These are phyloP conservation scores for Pseudoips prasinana DNA, from an alignment of 2,888 invertebrate genomes.

Conservation along the genomic window DNA sequence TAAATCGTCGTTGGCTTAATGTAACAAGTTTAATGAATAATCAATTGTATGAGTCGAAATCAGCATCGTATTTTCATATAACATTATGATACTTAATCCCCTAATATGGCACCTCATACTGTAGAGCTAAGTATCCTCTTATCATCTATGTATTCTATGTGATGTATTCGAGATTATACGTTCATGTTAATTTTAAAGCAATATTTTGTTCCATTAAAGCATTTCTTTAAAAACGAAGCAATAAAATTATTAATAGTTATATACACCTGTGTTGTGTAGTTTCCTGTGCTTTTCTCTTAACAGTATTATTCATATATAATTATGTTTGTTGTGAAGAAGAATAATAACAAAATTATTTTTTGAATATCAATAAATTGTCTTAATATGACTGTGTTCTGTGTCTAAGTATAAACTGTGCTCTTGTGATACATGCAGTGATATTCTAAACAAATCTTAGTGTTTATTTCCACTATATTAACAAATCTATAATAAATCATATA, in stretches of 20 bases:
- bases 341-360: conserved; percentile 27
- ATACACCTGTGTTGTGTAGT: conserved; percentile 35
- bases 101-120: conserved; percentile 53
- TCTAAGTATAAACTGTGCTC: conserved; percentile 21
- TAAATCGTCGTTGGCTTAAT: conserved; percentile 67
- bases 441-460: conserved; percentile 19
- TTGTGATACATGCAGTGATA: conserved; percentile 36
- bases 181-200: conserved; percentile 59
- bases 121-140: conserved; percentile 61
- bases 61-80: conserved; percentile 33
- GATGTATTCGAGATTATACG: conserved; percentile 60
- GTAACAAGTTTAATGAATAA: conserved; percentile 45
- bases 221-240: conserved; percentile 58
- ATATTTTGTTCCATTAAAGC: conserved; percentile 56
- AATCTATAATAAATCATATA: conserved; percentile 14
- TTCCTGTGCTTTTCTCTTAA: conserved; percentile 31
- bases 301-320: conserved; percentile 28
- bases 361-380: conserved; percentile 18
- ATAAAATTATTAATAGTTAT: conserved; percentile 49
- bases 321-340: conserved; percentile 24
- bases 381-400: too few relatives aligned
- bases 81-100: conserved; percentile 40
- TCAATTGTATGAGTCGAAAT: conserved; percentile 26
- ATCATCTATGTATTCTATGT: conserved; percentile 52
- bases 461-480: conserved; percentile 27